Conservation (phyloP, 2,888 invertebrate genomes). For the Spatulosminthurus flaviceps region DNA sequence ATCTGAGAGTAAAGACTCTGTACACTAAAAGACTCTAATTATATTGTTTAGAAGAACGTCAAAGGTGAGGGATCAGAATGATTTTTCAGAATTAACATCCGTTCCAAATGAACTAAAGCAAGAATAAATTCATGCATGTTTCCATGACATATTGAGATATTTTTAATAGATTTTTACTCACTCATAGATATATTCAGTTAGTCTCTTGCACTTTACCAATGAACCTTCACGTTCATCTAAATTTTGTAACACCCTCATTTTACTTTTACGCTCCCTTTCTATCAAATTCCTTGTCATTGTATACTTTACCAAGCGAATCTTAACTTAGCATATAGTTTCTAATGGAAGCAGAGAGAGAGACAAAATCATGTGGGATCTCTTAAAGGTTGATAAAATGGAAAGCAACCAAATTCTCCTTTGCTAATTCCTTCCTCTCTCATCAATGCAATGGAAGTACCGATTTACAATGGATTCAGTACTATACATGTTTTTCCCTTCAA, state of each 20-base stretch:
- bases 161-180: neutral
- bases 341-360: too few species aligned
- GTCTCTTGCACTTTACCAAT: neutral
- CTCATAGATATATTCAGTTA: neutral
- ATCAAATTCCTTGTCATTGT: neutral
- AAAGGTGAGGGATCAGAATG: neutral
- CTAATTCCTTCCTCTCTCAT: too few species aligned
- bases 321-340: too few species aligned
- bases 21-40: too few species aligned
- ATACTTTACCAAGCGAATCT: neutral
- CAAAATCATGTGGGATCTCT: too few species aligned
- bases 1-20: neutral
- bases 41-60: too few species aligned
- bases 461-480: too few species aligned
- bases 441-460: too few species aligned
- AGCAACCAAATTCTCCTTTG: too few species aligned
- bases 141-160: neutral
- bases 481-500: too few species aligned
- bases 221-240: neutral
- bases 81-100: constrained; percentile 4
- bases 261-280: neutral
- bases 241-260: too few species aligned
- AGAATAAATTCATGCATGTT: neutral
- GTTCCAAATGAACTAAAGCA: neutral
- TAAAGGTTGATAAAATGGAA: too few species aligned